Evolutionary conservation across 1,140 invertebrate species (phyloP), one percentile per base, ranked within the genome.

Genomic region (Penaeus chinensis): DNA sequence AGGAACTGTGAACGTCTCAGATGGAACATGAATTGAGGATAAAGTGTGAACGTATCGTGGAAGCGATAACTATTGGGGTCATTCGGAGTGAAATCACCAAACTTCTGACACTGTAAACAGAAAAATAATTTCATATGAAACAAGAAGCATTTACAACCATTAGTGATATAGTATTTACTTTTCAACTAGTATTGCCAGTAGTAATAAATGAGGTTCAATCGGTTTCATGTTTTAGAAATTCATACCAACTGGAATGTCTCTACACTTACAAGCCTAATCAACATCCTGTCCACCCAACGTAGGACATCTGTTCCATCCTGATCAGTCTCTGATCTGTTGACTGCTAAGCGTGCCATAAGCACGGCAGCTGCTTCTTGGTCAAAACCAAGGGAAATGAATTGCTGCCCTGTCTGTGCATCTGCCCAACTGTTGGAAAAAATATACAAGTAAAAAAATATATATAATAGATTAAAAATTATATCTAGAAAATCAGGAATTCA

Each of bases 21-120:
- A 93, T 99, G 99, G 92, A 99, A 99, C 98, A 99, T 99, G 92
- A 99, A 99, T 92, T 99, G 99, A 54, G 99, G 99, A 93, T 99
- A 99, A 22, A 99, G 93, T 77, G 96, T 97, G 92, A 99, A 99
- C 92, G 99, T 99, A 92, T 99, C 98, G 27, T 96, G 95, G 62
- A 99, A 95, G 89, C 97, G 94, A 93, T 99, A 99, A 82, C 97
- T 98, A 91, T 97, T 97, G 2, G 98, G 97, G 93, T 99, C 98
- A 92, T 99, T 98, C 92, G 99, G 99, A 85, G 95, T 95, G 92
- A 99, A 99, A 91, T 99, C 98, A 77, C 98, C 99, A 93, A 99
- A 99, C 92, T 99, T 99, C 92, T 99, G 99, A 93, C 99, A 99
- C 96, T 98, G 92, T 87, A 94, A 94, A 90, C 54, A 91, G 85